phyloP scores from a whole-genome alignment of 2,888 invertebrate genomes.

The Drosophila macrospina region DNA sequence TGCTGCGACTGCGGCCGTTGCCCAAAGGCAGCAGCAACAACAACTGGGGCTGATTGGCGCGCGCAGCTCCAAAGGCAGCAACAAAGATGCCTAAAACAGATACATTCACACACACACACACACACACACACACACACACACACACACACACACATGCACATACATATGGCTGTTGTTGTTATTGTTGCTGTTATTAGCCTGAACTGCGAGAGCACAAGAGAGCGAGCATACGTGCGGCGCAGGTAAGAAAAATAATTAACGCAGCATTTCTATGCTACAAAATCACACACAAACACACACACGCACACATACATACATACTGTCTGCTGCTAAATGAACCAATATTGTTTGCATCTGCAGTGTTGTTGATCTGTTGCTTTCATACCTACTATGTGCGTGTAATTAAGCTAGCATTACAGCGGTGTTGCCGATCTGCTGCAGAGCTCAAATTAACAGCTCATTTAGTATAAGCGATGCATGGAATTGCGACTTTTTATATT shows the following conservation, averaged over 20 bases:
- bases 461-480: background rate
- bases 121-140: constrained; percentile 35
- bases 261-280: constrained; percentile 38
- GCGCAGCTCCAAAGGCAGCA: constrained; percentile 60
- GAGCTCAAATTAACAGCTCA: constrained; percentile 3
- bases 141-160: constrained; percentile 24
- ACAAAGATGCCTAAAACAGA: constrained; percentile 49
- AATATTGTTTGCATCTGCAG: constrained; percentile 18
- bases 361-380: constrained; percentile 38
- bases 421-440: constrained; percentile 12
- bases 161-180: no score
- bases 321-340: constrained; percentile 9
- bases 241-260: constrained; percentile 70
- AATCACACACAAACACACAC: constrained; percentile 14
- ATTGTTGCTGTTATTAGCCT: no score
- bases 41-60: constrained; percentile 49
- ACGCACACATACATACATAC: background rate
- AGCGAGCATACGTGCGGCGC: constrained; percentile 42
- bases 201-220: constrained; percentile 6
- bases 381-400: no score
- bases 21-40: constrained; percentile 55
- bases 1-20: constrained; percentile 51
- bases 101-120: constrained; percentile 20
- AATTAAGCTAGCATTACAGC: background rate
- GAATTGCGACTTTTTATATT: constrained; percentile 3